Percentiles rank a stretch among this genome's conserved stretches.
Conservation (phyloP, 1,140 invertebrate species). For the Sitobion miscanthi region DNA sequence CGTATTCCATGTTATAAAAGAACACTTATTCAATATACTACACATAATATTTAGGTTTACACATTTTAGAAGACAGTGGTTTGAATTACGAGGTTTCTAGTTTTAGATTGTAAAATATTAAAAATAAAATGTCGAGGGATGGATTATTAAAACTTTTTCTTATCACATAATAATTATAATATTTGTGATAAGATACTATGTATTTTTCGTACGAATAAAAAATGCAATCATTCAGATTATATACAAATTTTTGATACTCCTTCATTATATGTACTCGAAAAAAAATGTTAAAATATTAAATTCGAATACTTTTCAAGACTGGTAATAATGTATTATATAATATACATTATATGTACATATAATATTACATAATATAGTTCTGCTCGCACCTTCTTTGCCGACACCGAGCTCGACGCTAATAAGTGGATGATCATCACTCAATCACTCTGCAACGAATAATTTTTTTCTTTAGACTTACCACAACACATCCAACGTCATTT, state of each 20-base stretch:
- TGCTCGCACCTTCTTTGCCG: neutral
- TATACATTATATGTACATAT: neutral
- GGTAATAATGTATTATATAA: neutral
- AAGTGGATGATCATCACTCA: neutral
- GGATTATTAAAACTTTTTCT: neutral
- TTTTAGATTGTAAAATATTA: no score
- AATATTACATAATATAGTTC: neutral
- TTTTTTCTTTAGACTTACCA: slow-evolving; percentile 2
- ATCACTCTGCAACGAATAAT: neutral
- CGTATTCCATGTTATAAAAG: neutral
- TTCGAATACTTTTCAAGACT: neutral
- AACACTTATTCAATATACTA: no score
- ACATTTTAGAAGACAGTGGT: neutral
- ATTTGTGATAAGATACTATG: neutral
- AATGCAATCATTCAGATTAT: neutral
- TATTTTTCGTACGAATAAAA: neutral
- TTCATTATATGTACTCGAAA: neutral
- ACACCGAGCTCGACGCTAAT: neutral
- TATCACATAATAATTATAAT: neutral
- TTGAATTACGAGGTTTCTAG: neutral
- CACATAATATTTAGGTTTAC: no score
- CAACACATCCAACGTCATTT: neutral
- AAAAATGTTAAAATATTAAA: neutral
- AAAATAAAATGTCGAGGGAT: neutral
- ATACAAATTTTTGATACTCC: neutral